Base-by-base conservation (phyloP, 2,888 invertebrate genomes). In the Drosophila differens region DNA sequence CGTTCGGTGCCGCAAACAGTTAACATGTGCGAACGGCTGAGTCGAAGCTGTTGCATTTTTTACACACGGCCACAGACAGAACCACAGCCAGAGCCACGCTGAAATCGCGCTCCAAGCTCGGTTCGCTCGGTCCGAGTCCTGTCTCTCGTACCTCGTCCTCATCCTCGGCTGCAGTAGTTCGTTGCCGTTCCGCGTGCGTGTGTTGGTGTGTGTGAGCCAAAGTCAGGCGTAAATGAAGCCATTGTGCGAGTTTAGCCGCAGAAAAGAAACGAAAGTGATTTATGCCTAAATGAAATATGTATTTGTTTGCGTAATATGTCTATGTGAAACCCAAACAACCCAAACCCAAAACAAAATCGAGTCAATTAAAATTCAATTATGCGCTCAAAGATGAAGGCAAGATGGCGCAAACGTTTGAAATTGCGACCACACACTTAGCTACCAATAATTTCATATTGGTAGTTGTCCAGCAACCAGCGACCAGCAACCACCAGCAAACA, bases 1-100 rank as follows among this genome's bases (percentile, higher is more conserved):
- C 92, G 91, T 92, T 92, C 92, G 92, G 91, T 89, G 91, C 90
- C 92, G 91, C 93, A 92, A 91, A 92, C 93, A 91, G 92, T 92
- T 85, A 92, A 92, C 92, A 92, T 91, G 90, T 90, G 80, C 79
- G 76, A 81, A 82, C 81, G 81, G 85, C 85, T 69, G 69, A 69
- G 55, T 71, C 65, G 68, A 72, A 57, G 49, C 25, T 57, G 57
- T 70, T 44, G 44, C 44, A 41, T 16, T 69, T 61, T 73, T 76
- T 63, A 44, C 30, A 63, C 41, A 70, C 69, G 69, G 72, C 63
- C 79, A 79, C 55, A 70, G 25, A 47, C 47, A 47, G 47, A 47
- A 47, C 25, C 37, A 70, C 69, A 72, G 72, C 57, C 79, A 75
- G 62, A 74, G 39, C 55, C 35, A 64, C 78, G 78, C 47, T 78